Evolutionary conservation across 2,113 vertebrate species (phyloP), one percentile per base, ranked within the genome.

Genomic region (Xiphophorus couchianus): DNA sequence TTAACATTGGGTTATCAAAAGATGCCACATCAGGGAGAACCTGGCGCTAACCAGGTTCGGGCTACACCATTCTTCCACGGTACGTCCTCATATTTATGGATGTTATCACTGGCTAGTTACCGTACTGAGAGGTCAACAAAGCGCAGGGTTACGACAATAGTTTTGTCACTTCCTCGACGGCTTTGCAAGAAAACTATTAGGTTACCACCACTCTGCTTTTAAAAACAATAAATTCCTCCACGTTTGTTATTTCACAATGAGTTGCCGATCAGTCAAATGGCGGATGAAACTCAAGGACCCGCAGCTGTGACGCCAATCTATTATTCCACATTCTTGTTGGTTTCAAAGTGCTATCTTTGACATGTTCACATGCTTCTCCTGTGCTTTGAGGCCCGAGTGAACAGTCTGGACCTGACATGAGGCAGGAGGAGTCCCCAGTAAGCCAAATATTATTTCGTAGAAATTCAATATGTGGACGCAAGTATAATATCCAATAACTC

Each of bases 401-500:
- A 77, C 62, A 76, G 67, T 90, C 84, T 88, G 81, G 76, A 88
- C 77, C 64, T 67, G 84, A 85, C 27, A 62, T 80, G 71, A 69
- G 70, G 48, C 73, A 84, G 80, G 33, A 86, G 70, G 84, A 85
- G 83, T 88, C 75, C 86, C 83, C 29, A 54, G 58, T 76, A 91
- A 92, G 31, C 74, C 69, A 93, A 93, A 94, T 91, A 94, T 93
- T 93, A 89, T 92, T 91, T 83, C 74, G 83, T 58, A 75, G 87
- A 90, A 92, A 91, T 87, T 77, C 69, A 93, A 91, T 91, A 92
- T 86, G 80, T 76, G 87, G 88, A 85, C 85, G 91, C 69, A 85
- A 84, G 89, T 80, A 81, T 87, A 85, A 93, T 89, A 92, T 87
- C 77, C 88, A 91, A 94, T 93, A 90, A 70, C 76, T 79, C 86